Conservation (phyloP, 2,888 invertebrate species). For the Oscheius onirici region DNA sequence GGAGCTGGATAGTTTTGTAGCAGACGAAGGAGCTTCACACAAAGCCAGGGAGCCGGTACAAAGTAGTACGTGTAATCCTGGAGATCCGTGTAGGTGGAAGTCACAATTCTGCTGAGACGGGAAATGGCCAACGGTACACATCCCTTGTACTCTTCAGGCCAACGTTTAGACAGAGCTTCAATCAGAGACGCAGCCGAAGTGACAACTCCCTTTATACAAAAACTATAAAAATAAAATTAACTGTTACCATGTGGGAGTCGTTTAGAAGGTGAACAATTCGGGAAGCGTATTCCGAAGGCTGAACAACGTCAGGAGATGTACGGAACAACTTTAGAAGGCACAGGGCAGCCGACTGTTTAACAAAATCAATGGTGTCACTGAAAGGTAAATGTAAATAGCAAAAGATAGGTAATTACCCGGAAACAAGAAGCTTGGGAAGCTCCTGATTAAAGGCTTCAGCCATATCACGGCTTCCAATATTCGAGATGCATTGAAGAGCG, state of each 20-base stretch:
- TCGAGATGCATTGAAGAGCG: slow-evolving; percentile 98
- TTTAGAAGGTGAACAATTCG: slow-evolving; percentile 97
- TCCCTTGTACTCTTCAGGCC: slow-evolving; percentile 98
- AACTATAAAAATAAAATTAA: neutral
- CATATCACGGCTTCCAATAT: slow-evolving; percentile 99
- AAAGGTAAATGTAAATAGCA: neutral
- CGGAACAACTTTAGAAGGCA: slow-evolving; percentile 92
- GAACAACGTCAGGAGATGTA: slow-evolving; percentile 93
- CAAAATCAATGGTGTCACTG: slow-evolving; percentile 97
- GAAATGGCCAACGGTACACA: slow-evolving; percentile 98
- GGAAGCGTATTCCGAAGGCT: slow-evolving; percentile 94
- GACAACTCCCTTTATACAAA: slow-evolving; percentile 84
- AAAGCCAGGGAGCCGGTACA: slow-evolving; percentile 99
- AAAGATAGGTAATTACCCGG: slow-evolving; percentile 75
- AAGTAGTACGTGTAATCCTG: slow-evolving; percentile 99
- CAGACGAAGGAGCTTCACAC: slow-evolving; percentile 92
- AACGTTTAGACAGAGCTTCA: slow-evolving; percentile 96
- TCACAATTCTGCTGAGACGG: slow-evolving; percentile 89
- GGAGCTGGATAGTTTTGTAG: slow-evolving; percentile 98
- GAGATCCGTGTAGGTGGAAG: slow-evolving; percentile 96
- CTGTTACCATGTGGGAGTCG: slow-evolving; percentile 90
- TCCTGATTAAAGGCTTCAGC: slow-evolving; percentile 98
- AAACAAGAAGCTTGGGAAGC: slow-evolving; percentile 96
- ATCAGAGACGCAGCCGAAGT: slow-evolving; percentile 97
- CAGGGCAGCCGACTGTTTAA: slow-evolving; percentile 97